Percentiles rank a stretch among this genome's conserved stretches.
Evolutionary conservation across 2,888 invertebrate species (phyloP).

Genomic region (Nomada ruficornis): DNA sequence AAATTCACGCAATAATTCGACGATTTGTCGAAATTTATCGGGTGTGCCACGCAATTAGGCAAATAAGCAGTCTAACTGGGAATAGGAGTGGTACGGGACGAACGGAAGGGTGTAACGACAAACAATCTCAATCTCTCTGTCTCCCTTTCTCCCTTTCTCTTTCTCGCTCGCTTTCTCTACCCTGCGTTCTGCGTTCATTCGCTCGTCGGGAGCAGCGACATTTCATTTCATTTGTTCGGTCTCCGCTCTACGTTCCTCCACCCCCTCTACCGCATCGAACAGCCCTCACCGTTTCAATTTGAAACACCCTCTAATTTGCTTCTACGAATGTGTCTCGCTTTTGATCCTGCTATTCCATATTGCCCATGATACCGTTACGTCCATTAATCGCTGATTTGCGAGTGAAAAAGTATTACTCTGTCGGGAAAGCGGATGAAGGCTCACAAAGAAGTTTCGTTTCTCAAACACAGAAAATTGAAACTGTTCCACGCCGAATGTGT

Average conservation of each 20-base stretch:
- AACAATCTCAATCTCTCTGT: conserved; percentile 77
- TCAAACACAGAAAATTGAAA: too few species aligned
- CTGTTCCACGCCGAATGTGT: too few species aligned
- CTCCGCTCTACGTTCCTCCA: conserved; percentile 70
- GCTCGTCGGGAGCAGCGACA: conserved; percentile 79
- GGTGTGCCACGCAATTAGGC: conserved; percentile 81
- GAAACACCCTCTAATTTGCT: conserved; percentile 83
- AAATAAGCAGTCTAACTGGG: conserved; percentile 82
- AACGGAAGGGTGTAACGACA: conserved; percentile 81
- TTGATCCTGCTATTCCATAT: conserved; percentile 61
- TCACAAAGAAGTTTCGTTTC: not conserved
- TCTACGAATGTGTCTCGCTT: conserved; percentile 74
- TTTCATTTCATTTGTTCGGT: conserved; percentile 83
- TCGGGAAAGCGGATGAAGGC: not conserved
- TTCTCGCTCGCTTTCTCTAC: too few species aligned
- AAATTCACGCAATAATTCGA: conserved; percentile 76
- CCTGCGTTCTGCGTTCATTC: conserved; percentile 61
- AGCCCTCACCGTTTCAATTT: conserved; percentile 74
- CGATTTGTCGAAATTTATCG: conserved; percentile 82
- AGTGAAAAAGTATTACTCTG: conserved; percentile 24
- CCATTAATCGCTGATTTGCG: conserved; percentile 59
- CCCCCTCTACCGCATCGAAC: conserved; percentile 71
- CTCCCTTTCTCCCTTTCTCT: conserved; percentile 72
- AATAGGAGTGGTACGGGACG: conserved; percentile 74
- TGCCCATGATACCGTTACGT: conserved; percentile 51